A percentile compares a stretch with the other conserved stretches of the same genome.
Evolutionary conservation across 2,113 vertebrate species (phyloP).

Genomic region (Eretmochelys imbricata): DNA sequence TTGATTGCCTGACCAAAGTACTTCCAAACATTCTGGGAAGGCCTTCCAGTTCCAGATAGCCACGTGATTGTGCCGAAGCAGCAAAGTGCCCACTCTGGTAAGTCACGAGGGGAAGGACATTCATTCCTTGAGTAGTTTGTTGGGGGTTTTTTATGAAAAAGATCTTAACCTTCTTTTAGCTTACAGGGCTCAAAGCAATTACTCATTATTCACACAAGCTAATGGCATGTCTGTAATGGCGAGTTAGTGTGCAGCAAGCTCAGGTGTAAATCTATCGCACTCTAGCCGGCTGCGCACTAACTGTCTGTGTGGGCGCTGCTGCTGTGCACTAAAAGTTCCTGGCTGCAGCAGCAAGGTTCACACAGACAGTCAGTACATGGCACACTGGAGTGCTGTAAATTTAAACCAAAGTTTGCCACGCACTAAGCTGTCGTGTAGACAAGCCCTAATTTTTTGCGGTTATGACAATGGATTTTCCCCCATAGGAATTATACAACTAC

Average conservation of each 20-base stretch:
- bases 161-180: conserved; percentile 35
- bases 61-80: not conserved
- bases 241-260: not conserved
- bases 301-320: not conserved
- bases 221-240: not conserved
- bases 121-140: not conserved
- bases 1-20: conserved; percentile 47
- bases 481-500: not conserved
- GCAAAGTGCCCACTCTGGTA: not conserved
- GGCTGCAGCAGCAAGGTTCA: not conserved
- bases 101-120: not conserved
- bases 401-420: not conserved
- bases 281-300: not conserved
- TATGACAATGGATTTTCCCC: not conserved
- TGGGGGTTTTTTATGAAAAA: conserved; percentile 6
- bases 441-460: not conserved
- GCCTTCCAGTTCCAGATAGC: not conserved
- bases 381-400: not conserved
- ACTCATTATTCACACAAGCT: conserved; percentile 28
- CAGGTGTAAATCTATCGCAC: not conserved
- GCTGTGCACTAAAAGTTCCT: not conserved
- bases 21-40: conserved; percentile 29
- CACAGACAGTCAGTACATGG: not conserved
- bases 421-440: not conserved
- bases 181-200: conserved; percentile 18